phyloP scores from a whole-genome alignment of 2,797 vertebrate species.

The Macropus fuliginosus region DNA sequence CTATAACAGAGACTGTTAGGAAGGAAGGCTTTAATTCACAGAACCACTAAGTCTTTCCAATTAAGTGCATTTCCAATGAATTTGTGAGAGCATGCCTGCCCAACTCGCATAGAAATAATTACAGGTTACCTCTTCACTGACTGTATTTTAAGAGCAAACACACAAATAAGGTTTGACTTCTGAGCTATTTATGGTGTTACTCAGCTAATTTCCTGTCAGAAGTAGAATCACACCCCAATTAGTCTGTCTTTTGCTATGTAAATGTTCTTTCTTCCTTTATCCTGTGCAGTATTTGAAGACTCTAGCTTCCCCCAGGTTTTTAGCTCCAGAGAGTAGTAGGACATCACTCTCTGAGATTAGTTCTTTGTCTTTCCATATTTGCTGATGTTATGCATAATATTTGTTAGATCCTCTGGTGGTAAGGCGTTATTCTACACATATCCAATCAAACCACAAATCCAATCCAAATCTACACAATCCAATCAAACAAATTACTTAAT shows the following conservation, averaged over 20 bases:
- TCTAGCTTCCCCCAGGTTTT: not conserved
- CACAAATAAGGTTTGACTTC: not conserved
- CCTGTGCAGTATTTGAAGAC: not conserved
- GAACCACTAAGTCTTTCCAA: constrained; percentile 73
- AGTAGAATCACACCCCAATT: not conserved
- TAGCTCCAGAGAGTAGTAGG: not conserved
- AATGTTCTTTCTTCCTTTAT: not conserved
- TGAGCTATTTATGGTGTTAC: not conserved
- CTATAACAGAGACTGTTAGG: constrained; percentile 67
- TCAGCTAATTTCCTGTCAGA: not conserved
- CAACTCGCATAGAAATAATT: constrained; percentile 54
- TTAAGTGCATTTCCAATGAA: constrained; percentile 77
- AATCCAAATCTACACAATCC: too few species aligned
- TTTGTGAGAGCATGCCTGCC: constrained; percentile 67
- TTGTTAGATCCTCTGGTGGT: not conserved
- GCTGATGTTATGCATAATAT: not conserved
- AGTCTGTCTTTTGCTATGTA: not conserved
- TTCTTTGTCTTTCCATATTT: not conserved
- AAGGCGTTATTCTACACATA: not conserved
- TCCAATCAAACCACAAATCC: too few species aligned
- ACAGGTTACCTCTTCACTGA: constrained; percentile 55
- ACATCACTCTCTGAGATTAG: not conserved
- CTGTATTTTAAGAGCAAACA: constrained; percentile 44
- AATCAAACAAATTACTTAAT: not conserved
- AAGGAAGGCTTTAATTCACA: constrained; percentile 67